phyloP scores from a whole-genome alignment of 37 sponge, comb jelly and placozoan species.

The Petrosia ficiformis region DNA sequence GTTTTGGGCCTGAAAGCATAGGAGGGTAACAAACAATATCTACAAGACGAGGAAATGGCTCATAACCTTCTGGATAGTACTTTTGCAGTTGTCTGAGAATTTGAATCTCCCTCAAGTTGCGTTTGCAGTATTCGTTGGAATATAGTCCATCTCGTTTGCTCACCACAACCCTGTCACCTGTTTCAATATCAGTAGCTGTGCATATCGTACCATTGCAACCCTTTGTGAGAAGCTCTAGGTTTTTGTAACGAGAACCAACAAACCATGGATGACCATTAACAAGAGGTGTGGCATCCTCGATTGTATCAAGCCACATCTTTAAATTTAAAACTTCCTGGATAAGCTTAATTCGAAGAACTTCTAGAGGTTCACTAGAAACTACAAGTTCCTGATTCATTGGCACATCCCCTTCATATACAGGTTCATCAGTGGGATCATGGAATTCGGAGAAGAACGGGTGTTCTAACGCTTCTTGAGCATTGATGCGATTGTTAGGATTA shows the following conservation, averaged over 20 bases:
- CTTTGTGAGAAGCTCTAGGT: background rate
- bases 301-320: background rate
- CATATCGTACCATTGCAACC: background rate
- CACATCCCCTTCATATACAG: background rate
- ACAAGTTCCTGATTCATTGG: background rate
- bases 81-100: background rate
- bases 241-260: background rate
- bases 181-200: background rate
- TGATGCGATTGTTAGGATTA: conserved; percentile 49
- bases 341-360: background rate
- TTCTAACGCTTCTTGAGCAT: conserved; percentile 48
- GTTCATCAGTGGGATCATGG: conserved; percentile 70
- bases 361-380: background rate
- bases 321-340: background rate
- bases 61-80: background rate
- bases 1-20: background rate
- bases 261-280: background rate
- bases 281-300: background rate
- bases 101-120: background rate
- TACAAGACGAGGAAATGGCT: background rate
- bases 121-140: background rate
- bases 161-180: background rate
- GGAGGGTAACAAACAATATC: background rate
- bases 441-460: conserved; percentile 66
- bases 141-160: background rate